Percentiles rank a stretch among this genome's conserved stretches.
These are phyloP conservation scores for Mactromeris polynyma DNA, from an alignment of 2,888 invertebrate species.

Conservation along the genomic window DNA sequence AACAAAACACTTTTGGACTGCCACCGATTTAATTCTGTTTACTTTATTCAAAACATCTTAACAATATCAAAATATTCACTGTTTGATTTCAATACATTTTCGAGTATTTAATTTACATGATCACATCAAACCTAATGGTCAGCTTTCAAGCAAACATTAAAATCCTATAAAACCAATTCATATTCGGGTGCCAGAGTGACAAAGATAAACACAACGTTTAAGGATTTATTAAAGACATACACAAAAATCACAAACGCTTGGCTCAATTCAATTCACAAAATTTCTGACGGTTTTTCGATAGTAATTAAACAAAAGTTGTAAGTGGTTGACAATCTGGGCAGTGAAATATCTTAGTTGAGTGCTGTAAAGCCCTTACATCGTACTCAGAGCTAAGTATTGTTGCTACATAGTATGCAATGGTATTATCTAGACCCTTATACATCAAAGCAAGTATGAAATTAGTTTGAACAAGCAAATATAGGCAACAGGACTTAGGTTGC, in stretches of 20 bases:
- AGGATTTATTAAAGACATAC: background rate
- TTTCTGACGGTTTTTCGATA: too few species aligned
- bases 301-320: too few species aligned
- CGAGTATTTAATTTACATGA: background rate
- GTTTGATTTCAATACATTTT: background rate
- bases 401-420: background rate
- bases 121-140: background rate
- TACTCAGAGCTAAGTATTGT: background rate
- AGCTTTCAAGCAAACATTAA: constrained; percentile 1
- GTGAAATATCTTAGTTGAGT: background rate
- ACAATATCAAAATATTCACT: background rate
- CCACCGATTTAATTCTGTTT: background rate
- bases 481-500: too few species aligned
- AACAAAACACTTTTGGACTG: background rate
- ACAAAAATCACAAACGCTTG: background rate
- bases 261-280: background rate
- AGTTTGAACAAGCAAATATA: background rate
- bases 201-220: constrained; percentile 2
- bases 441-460: background rate
- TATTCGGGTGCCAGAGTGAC: background rate
- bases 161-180: constrained; percentile 1
- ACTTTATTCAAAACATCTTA: background rate
- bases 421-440: background rate
- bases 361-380: background rate
- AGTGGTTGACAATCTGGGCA: background rate